These are phyloP conservation scores for Habrosyne pyritoides DNA, from an alignment of 2,888 invertebrate genomes.

Conservation along the genomic window DNA sequence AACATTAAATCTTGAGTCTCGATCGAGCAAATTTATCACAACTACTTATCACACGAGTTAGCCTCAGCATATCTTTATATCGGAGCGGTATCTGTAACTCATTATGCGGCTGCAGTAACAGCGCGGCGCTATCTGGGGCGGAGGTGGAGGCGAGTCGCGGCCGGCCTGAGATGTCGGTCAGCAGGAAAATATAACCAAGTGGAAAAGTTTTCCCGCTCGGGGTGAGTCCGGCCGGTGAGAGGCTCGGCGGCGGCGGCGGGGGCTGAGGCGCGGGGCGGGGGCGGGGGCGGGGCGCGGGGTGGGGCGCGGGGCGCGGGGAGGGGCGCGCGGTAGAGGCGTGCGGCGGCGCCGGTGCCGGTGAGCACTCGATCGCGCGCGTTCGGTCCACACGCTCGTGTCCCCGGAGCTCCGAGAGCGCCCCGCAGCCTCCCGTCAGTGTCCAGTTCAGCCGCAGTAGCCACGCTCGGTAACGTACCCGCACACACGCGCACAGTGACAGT, in stretches of 20 bases:
- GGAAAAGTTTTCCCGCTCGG: background rate
- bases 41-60: no score
- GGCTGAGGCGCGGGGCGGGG: conserved; percentile 14
- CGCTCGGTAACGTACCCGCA: conserved; percentile 49
- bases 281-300: conserved; percentile 24
- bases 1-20: no score
- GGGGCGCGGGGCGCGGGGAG: conserved; percentile 24
- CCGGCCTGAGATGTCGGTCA: background rate
- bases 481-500: conserved; percentile 15
- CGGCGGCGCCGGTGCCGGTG: conserved; percentile 36
- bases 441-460: conserved; percentile 23
- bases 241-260: conserved; percentile 21
- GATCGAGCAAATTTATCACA: no score
- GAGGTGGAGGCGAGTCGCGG: background rate
- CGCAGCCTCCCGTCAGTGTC: conserved; percentile 48
- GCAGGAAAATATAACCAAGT: conserved; percentile 1
- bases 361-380: conserved; percentile 67
- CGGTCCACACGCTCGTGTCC: conserved; percentile 63
- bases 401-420: conserved; percentile 26
- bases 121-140: background rate
- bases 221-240: conserved; percentile 4
- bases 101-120: background rate
- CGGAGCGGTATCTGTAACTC: background rate
- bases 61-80: no score
- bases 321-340: conserved; percentile 22